phyloP scores from a whole-genome alignment of 2,113 vertebrate species.

The Hirundichthys speculiger region DNA sequence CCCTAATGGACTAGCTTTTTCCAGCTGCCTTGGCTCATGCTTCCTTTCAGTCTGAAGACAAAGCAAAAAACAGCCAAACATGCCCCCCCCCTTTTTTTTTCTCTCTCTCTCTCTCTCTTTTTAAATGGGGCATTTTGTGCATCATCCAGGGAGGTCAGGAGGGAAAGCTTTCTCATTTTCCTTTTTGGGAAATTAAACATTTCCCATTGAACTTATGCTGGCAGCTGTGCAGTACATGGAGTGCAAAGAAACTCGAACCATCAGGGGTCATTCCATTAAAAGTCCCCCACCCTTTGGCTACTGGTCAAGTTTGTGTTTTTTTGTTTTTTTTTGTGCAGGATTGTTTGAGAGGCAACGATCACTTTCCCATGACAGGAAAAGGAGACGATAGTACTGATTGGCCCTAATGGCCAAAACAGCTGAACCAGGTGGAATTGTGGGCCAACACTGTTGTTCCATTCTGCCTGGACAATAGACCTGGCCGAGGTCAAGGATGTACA shows the following conservation, averaged over 20 bases:
- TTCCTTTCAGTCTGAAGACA: neutral
- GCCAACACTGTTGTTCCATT: constrained; percentile 34
- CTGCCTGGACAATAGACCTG: constrained; percentile 56
- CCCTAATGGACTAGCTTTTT: too few species aligned
- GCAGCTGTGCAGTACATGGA: constrained; percentile 26
- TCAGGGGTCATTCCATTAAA: constrained; percentile 1
- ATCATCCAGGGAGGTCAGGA: constrained; percentile 30
- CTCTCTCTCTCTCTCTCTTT: neutral
- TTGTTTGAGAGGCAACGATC: constrained; percentile 34
- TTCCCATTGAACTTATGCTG: constrained; percentile 69
- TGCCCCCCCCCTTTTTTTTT: neutral
- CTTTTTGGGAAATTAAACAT: constrained; percentile 61
- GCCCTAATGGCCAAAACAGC: constrained; percentile 71
- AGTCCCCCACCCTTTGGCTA: constrained; percentile 60
- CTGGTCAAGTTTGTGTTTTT: constrained; percentile 18
- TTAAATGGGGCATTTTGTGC: too few species aligned
- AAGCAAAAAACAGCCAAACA: neutral
- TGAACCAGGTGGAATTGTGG: constrained; percentile 63
- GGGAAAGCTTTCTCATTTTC: constrained; percentile 61
- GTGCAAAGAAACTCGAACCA: constrained; percentile 23
- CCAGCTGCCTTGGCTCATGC: too few species aligned
- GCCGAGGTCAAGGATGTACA: constrained; percentile 32
- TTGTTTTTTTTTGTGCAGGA: constrained; percentile 1
- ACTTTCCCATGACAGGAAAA: constrained; percentile 76
- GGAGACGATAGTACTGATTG: constrained; percentile 64